Evolutionary conservation across 2,888 invertebrate species (phyloP), one percentile per base, ranked within the genome.

Genomic region (Lucinisca nassula): DNA sequence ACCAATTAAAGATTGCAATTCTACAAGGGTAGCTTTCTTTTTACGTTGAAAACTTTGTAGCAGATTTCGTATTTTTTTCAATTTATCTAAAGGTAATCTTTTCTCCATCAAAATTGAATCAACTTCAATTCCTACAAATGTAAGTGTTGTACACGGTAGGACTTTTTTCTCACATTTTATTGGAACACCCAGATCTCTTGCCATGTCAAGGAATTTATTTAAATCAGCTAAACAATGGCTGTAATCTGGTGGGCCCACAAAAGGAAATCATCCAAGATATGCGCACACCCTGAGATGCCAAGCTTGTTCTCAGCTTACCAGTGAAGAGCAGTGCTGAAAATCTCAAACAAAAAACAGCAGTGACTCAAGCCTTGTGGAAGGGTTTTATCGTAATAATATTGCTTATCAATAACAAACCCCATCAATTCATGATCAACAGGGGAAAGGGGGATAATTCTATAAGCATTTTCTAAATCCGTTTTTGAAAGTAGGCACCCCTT

Each of bases 1-100:
- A n/a, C 88, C 87, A 21, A 87, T 79, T 0, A 87, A n/a, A 3
- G 82, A 84, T 73, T 89, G 89, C 24, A 87, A 30, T 51, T 84
- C 74, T 38, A 30, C 30, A 12, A 0, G 85, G 21, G 6, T 83
- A 83, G n/a, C 85, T 79, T 4, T 85, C 17, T 14, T 37, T 32
- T 3, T 30, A 30, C 72, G 35, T 30, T 73, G 73, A 8, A 79
- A 49, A 12, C 0, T 4, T 0, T 35, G 14, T n/a, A 85, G 45
- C n/a, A 8, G 21, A 0, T 10, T 27, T 75, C 35, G 32, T 12
- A 91, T 35, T 76, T 86, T 84, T 10, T 30, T 32, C 14, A 84
- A 14, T 38, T 89, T 91, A 10, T 90, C 85, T 40, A 45, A 4
- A 8, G 88, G 84, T 1, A 90, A 40, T 21, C 90, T 51, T 10